Percentiles rank a stretch among this genome's conserved stretches.
These are phyloP conservation scores for Xylocopa sonorina DNA, from an alignment of 1,140 invertebrate species.

Conservation along the genomic window DNA sequence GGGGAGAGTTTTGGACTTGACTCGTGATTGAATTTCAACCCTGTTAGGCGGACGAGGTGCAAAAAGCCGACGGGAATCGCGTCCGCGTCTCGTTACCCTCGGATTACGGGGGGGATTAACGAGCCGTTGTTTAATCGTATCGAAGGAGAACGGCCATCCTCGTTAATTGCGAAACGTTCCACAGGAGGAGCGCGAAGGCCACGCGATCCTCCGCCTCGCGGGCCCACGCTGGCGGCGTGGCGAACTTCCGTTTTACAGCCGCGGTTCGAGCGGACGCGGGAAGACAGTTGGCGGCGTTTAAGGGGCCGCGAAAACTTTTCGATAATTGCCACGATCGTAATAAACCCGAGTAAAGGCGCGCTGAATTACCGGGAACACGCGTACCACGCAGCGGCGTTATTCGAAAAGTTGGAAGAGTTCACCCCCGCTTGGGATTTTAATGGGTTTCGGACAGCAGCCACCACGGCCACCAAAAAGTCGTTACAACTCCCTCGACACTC, in stretches of 20 bases:
- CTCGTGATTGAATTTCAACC: slow-evolving; percentile 42
- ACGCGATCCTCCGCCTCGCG: slow-evolving; percentile 1
- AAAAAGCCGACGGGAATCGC: slow-evolving; percentile 10
- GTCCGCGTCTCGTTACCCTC: slow-evolving; percentile 1
- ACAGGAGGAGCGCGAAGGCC: neutral
- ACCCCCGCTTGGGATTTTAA: slow-evolving; percentile 71
- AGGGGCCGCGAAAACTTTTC: slow-evolving; percentile 71
- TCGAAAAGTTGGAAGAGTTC: slow-evolving; percentile 71
- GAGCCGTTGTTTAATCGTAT: neutral
- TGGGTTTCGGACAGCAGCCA: slow-evolving; percentile 73
- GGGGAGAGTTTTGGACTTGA: neutral
- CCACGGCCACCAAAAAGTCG: slow-evolving; percentile 75
- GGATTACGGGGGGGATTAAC: slow-evolving; percentile 19
- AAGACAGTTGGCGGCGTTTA: slow-evolving; percentile 59
- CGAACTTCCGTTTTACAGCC: neutral
- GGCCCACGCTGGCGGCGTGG: neutral
- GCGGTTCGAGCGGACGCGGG: slow-evolving; percentile 2
- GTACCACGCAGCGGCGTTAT: slow-evolving; percentile 72
- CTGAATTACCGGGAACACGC: slow-evolving; percentile 75
- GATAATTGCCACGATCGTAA: slow-evolving; percentile 76
- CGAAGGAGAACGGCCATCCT: neutral
- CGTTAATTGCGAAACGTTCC: neutral
- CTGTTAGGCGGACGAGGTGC: neutral
- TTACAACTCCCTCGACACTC: slow-evolving; percentile 68
- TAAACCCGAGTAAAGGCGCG: slow-evolving; percentile 75